Evolutionary conservation across 2,888 invertebrate species (phyloP).

Genomic region (Poecilus cupreus): DNA sequence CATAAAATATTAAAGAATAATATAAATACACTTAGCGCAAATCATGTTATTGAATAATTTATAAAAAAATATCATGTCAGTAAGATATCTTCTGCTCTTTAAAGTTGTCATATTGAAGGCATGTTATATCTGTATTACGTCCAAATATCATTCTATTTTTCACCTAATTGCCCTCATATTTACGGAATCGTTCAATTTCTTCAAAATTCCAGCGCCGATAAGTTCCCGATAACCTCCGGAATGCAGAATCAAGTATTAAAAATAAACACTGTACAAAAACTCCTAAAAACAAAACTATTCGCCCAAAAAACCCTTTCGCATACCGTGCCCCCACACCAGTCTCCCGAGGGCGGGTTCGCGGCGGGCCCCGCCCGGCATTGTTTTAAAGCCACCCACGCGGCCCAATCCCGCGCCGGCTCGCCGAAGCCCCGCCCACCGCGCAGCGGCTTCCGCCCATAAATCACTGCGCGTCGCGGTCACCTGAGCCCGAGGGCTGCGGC

Average conservation of each 20-base stretch:
- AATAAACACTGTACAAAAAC: not conserved
- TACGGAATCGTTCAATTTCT: too few relatives aligned
- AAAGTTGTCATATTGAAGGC: too few relatives aligned
- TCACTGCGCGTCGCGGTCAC: slow-evolving; percentile 42
- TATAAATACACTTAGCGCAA: too few relatives aligned
- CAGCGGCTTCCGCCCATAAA: slow-evolving; percentile 49
- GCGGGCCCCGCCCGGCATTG: slow-evolving; percentile 49
- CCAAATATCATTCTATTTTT: too few relatives aligned
- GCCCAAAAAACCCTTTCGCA: not conserved
- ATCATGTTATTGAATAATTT: too few relatives aligned
- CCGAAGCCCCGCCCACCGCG: slow-evolving; percentile 12
- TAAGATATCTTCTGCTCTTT: too few relatives aligned
- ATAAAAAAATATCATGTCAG: too few relatives aligned
- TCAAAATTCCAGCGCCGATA: too few relatives aligned
- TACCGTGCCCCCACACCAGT: not conserved
- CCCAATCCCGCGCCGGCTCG: slow-evolving; percentile 20
- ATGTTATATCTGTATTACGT: too few relatives aligned
- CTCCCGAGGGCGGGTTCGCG: not conserved
- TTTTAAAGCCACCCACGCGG: slow-evolving; percentile 58
- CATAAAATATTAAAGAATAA: too few relatives aligned
- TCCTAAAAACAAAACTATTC: not conserved
- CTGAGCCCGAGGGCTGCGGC: not conserved
- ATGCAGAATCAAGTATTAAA: slow-evolving; percentile 3
- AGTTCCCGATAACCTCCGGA: not conserved
- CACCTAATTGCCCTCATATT: not conserved